Conservation (phyloP, 2,113 vertebrate genomes). For the cat (Felis catus) region F.catus_Fca126_mat1.0 CM031419.1:134676001-134676500, state of each 20-base stretch:
- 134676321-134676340: constrained; percentile 83
- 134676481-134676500: constrained; percentile 22
- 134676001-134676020: constrained; percentile 60
- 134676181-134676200: constrained; percentile 75
- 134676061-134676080: constrained; percentile 29
- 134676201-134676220: not conserved
- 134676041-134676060: constrained; percentile 54
- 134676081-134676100: constrained; percentile 52
- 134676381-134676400: constrained; percentile 72
- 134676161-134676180: constrained; percentile 53
- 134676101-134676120: not conserved
- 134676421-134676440: not conserved
- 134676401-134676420: constrained; percentile 75
- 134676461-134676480: constrained; percentile 78
- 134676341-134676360: constrained; percentile 82
- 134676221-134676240: constrained; percentile 57
- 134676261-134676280: constrained; percentile 76
- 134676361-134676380: constrained; percentile 79
- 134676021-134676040: constrained; percentile 61
- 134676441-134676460: constrained; percentile 72
- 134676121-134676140: not conserved
- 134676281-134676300: constrained; percentile 81
- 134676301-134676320: constrained; percentile 87
- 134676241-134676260: constrained; percentile 70
- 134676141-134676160: constrained; percentile 27